Base-by-base conservation (phyloP, 2,113 vertebrate species). In the Oncorhynchus kisutch region DNA sequence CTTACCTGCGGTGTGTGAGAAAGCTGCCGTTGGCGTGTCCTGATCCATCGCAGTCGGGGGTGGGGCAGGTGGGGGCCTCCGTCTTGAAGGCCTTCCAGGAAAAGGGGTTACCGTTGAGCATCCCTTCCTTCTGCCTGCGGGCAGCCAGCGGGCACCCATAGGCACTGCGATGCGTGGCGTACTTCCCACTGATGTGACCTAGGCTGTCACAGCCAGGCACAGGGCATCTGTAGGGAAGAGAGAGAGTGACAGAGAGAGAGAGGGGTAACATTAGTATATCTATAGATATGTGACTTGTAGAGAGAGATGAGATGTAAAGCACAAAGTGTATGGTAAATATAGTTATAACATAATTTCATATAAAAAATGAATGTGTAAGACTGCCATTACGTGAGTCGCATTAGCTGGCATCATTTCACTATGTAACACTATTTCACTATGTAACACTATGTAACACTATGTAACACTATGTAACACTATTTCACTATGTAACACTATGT, bases 11-110 rank as follows among this genome's bases (percentile, higher is more conserved):
- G 91, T 99, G 98, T 49, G 98, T 99, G 85, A 99, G 97, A 90
- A 99, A 99, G 91, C 97, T 98, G 71, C 98, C 97, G 0, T 99
- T 99, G 72, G 98, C 97, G 0, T 99, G 98, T 72, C 98, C 97
- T 0, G 97, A 98, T 64, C 97, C 97, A 0, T 99, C 98, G 0
- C 98, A 99, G 67, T 97, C 98, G 0, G 96, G 96, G 0, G 97
- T 99, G 24, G 97, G 97, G 79, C 97, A 99, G 24, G 95, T 94
- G 0, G 97, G 97, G 1, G 97, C 97, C 87, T 99, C 97, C 0
- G 96, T 96, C 91, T 98, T 99, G 83, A 99, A 92, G 0, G 97
- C 95, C 84, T 99, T 99, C 98, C 98, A 99, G 81, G 96, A 96
- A 78, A 99, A 98, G 0, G 97, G 94, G 0, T 95, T 95, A 34